Conservation (phyloP, 2,888 invertebrate species). For the Pyrochroa serraticornis region DNA sequence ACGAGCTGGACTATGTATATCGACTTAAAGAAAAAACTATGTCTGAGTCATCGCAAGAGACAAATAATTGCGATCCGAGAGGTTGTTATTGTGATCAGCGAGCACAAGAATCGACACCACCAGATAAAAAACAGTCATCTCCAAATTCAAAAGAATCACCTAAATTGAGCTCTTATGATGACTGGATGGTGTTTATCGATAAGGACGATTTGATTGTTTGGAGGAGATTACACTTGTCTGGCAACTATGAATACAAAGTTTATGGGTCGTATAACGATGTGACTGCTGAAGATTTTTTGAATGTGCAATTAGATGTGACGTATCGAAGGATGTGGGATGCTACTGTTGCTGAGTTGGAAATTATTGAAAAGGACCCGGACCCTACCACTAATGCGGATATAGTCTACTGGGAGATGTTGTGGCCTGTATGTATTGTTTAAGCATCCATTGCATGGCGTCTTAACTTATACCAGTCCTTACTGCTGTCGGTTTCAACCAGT, state of each 20-base stretch:
- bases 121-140: too few relatives aligned
- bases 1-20: constrained; percentile 66
- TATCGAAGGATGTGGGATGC: constrained; percentile 83
- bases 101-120: too few relatives aligned
- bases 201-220: constrained; percentile 81
- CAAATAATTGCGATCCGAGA: constrained; percentile 19
- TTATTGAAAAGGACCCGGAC: constrained; percentile 70
- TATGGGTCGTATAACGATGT: constrained; percentile 84
- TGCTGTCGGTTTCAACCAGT: too few relatives aligned
- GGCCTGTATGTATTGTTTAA: constrained; percentile 71
- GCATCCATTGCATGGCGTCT: too few relatives aligned
- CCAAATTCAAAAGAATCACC: constrained; percentile 3
- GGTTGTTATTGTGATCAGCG: constrained; percentile 29
- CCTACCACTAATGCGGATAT: constrained; percentile 70
- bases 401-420: constrained; percentile 87
- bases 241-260: constrained; percentile 84
- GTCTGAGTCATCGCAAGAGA: constrained; percentile 48
- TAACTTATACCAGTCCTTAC: too few relatives aligned
- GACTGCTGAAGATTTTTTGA: constrained; percentile 77
- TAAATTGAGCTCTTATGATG: constrained; percentile 53
- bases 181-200: constrained; percentile 82
- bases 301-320: constrained; percentile 79
- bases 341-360: constrained; percentile 73
- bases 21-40: constrained; percentile 61
- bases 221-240: constrained; percentile 72